Percentiles rank a stretch among this genome's conserved stretches.
phyloP scores from a whole-genome alignment of 2,113 vertebrate species.

The Speoplatyrhinus poulsoni region DNA sequence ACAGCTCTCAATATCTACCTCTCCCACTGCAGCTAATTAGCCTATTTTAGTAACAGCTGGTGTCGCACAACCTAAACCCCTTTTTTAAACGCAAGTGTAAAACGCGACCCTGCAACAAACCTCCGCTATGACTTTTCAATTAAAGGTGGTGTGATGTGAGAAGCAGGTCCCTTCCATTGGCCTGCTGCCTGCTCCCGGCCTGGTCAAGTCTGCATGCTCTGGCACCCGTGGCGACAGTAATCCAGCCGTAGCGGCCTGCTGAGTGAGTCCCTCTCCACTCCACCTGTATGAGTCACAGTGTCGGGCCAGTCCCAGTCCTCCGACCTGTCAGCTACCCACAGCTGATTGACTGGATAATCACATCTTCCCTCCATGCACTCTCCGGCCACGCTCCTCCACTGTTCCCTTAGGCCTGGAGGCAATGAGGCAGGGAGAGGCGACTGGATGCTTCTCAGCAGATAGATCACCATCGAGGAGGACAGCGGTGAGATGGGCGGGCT shows the following conservation, averaged over 20 bases:
- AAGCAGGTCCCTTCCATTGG: constrained; percentile 4
- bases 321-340: constrained; percentile 45
- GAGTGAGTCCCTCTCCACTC: constrained; percentile 22
- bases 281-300: constrained; percentile 41
- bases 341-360: constrained; percentile 68
- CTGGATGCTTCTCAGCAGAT: constrained; percentile 63
- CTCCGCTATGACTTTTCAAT: not conserved
- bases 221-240: constrained; percentile 34
- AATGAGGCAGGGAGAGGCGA: constrained; percentile 50
- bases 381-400: constrained; percentile 32
- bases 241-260: constrained; percentile 27
- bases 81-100: too few relatives aligned
- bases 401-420: constrained; percentile 46
- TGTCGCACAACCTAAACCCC: too few relatives aligned
- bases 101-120: not conserved
- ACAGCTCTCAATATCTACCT: too few relatives aligned
- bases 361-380: constrained; percentile 54
- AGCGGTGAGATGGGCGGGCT: constrained; percentile 8
- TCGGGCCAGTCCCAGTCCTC: constrained; percentile 26
- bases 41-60: too few relatives aligned
- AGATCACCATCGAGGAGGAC: constrained; percentile 49
- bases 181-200: constrained; percentile 3
- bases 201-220: not conserved
- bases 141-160: constrained; percentile 3
- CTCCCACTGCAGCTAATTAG: too few relatives aligned